These are phyloP conservation scores for Tetramorium simillimum DNA, from an alignment of 1,140 invertebrate species.

Conservation along the genomic window DNA sequence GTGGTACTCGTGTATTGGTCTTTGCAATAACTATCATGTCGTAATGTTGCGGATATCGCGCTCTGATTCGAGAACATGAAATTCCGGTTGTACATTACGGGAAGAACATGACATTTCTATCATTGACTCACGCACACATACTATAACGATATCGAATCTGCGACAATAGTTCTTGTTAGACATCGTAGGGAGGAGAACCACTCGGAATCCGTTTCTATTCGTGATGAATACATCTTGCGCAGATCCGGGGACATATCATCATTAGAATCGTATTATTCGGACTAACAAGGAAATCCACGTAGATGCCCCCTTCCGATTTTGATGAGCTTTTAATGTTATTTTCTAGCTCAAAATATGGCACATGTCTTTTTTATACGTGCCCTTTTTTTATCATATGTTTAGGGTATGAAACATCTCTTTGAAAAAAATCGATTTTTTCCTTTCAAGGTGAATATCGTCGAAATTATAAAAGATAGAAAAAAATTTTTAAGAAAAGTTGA, in stretches of 20 bases:
- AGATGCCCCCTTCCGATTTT: too few relatives aligned
- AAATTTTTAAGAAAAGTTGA: too few relatives aligned
- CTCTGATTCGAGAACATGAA: conserved; percentile 38
- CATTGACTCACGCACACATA: conserved; percentile 24
- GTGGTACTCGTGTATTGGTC: background rate
- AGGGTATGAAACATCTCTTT: too few relatives aligned
- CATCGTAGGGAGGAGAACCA: conserved; percentile 7
- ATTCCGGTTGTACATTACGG: conserved; percentile 41
- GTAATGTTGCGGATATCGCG: conserved; percentile 22
- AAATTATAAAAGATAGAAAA: too few relatives aligned
- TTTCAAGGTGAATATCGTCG: too few relatives aligned
- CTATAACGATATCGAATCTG: conserved; percentile 32
- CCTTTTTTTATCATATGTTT: too few relatives aligned
- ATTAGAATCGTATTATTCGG: conserved; percentile 39
- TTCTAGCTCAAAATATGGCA: too few relatives aligned
- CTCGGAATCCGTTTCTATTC: background rate
- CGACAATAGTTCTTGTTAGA: conserved; percentile 53
- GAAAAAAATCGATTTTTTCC: too few relatives aligned
- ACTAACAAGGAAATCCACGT: background rate
- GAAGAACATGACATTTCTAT: conserved; percentile 55
- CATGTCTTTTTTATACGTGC: too few relatives aligned
- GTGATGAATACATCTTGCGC: conserved; percentile 16
- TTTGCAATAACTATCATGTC: background rate
- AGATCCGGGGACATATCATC: conserved; percentile 19
- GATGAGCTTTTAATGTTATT: too few relatives aligned